Percentiles rank a stretch among this genome's conserved stretches.
Evolutionary conservation across 2,113 vertebrate species (phyloP).

Genomic region (Lethenteron reissneri): DNA sequence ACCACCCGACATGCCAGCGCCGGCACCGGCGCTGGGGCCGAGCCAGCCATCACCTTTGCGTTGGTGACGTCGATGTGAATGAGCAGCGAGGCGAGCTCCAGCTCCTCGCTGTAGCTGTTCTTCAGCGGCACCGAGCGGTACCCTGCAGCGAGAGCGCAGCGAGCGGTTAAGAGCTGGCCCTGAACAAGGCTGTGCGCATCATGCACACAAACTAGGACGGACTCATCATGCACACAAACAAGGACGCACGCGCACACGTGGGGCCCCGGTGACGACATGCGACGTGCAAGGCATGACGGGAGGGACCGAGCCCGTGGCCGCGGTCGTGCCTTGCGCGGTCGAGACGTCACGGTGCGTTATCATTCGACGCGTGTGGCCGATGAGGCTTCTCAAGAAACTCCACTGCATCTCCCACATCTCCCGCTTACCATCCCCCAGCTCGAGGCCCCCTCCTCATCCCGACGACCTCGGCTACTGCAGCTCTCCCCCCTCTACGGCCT

Average conservation of each 20-base stretch:
- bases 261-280: neutral
- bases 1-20: neutral
- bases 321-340: neutral
- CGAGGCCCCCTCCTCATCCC: neutral
- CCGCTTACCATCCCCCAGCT: too few relatives aligned
- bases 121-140: conserved; percentile 40
- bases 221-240: neutral
- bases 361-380: too few relatives aligned
- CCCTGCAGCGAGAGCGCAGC: conserved; percentile 18
- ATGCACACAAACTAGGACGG: neutral
- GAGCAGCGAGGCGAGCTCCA: conserved; percentile 40
- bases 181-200: neutral
- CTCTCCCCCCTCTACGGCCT: neutral
- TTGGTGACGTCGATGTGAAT: conserved; percentile 54
- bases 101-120: conserved; percentile 52
- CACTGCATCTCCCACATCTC: too few relatives aligned
- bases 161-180: neutral
- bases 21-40: neutral
- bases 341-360: neutral
- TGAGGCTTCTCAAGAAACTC: too few relatives aligned
- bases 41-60: conserved; percentile 27
- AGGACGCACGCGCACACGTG: neutral
- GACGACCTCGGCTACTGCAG: neutral
- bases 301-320: neutral
- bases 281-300: neutral